phyloP scores from a whole-genome alignment of 2,888 invertebrate species.

The Cotesia congregata region DNA sequence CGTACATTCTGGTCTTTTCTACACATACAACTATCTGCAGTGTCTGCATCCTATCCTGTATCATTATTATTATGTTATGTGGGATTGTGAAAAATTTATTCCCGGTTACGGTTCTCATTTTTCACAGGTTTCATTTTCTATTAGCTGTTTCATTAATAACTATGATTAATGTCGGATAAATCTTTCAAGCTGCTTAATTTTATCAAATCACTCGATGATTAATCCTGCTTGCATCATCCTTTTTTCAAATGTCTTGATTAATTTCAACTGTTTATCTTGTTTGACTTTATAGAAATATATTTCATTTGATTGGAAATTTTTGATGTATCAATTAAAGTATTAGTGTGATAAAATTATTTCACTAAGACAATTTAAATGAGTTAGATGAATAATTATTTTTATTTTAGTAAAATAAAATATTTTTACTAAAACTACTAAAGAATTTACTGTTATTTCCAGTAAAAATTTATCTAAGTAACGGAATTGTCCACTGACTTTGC shows the following conservation, averaged over 20 bases:
- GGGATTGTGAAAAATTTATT: not conserved
- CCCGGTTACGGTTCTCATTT: not conserved
- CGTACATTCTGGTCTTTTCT: not conserved
- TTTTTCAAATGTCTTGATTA: not conserved
- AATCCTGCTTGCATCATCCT: not conserved
- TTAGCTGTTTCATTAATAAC: not conserved
- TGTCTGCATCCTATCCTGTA: not conserved
- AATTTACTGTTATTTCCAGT: no score
- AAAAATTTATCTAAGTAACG: no score
- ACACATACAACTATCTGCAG: no score
- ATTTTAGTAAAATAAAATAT: no score
- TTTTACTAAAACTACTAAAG: no score
- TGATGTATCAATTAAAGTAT: no score
- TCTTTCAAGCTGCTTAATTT: not conserved
- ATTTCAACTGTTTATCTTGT: not conserved
- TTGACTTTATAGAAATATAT: no score
- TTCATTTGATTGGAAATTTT: no score
- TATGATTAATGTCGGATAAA: not conserved
- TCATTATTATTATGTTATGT: not conserved
- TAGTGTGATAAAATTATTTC: no score
- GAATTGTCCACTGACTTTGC: no score
- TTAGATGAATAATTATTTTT: no score
- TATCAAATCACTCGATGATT: not conserved
- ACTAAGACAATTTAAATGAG: no score
- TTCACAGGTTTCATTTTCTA: not conserved